Evolutionary conservation across 2,888 invertebrate species (phyloP).

Genomic region (Drosophila tanythrix): DNA sequence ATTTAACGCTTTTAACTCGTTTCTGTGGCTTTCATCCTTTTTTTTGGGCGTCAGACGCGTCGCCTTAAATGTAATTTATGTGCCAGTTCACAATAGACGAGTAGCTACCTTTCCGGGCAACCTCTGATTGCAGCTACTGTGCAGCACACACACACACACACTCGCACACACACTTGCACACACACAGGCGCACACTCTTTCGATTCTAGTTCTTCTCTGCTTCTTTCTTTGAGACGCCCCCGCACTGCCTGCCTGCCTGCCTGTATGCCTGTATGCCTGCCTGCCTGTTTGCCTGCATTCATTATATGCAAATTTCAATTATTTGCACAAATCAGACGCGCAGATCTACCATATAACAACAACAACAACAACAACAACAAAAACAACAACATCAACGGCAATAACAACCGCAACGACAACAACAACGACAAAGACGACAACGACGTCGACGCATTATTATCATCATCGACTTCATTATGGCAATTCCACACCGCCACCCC

Average conservation of each 20-base stretch:
- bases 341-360: constrained; percentile 58
- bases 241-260: constrained; percentile 49
- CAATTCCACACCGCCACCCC: constrained; percentile 23
- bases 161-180: constrained; percentile 15
- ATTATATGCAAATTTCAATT: constrained; percentile 84
- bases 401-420: constrained; percentile 34
- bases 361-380: constrained; percentile 23
- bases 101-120: constrained; percentile 51
- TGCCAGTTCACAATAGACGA: constrained; percentile 70
- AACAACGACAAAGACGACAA: constrained; percentile 29
- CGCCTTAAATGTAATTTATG: constrained; percentile 81
- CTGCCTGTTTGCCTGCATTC: constrained; percentile 53
- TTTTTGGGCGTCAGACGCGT: constrained; percentile 41
- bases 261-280: constrained; percentile 53
- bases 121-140: constrained; percentile 76
- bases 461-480: constrained; percentile 68
- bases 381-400: constrained; percentile 14
- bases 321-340: constrained; percentile 78
- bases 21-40: constrained; percentile 7
- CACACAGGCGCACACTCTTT: not conserved
- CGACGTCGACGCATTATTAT: constrained; percentile 70
- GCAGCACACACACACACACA: constrained; percentile 42
- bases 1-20: constrained; percentile 53
- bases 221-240: constrained; percentile 31
- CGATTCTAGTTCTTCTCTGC: not conserved